A percentile compares a stretch with the other conserved stretches of the same genome.
These are phyloP conservation scores for Grallaria varia DNA, from an alignment of 2,113 vertebrate genomes.

Conservation along the genomic window DNA sequence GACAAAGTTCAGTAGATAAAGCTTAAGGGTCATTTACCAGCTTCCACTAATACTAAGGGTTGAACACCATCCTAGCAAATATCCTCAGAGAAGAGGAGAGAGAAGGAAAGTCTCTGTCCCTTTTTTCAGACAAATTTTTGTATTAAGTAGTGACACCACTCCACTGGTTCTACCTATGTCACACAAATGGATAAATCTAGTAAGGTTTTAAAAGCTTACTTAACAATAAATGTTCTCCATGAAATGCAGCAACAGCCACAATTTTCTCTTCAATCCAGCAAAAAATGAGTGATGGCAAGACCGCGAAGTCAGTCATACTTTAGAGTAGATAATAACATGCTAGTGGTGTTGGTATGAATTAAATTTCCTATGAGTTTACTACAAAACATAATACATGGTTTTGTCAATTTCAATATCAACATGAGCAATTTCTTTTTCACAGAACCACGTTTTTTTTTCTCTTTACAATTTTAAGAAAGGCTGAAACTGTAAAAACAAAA, in stretches of 20 bases:
- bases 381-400: background rate
- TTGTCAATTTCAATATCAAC: background rate
- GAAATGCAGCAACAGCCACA: background rate
- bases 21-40: background rate
- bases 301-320: background rate
- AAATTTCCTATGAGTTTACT: background rate
- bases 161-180: background rate
- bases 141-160: background rate
- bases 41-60: background rate
- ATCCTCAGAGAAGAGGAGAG: accelerated
- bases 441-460: accelerated
- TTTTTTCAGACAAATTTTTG: background rate
- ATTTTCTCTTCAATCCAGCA: background rate
- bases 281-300: background rate
- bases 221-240: background rate
- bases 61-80: background rate
- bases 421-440: background rate
- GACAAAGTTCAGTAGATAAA: background rate
- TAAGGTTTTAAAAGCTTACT: background rate
- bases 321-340: background rate
- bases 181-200: background rate
- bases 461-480: background rate
- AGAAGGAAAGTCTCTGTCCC: background rate
- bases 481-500: background rate
- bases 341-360: background rate